Conservation (phyloP, 2,113 vertebrate genomes). For the Tragelaphus imberbis region DNA sequence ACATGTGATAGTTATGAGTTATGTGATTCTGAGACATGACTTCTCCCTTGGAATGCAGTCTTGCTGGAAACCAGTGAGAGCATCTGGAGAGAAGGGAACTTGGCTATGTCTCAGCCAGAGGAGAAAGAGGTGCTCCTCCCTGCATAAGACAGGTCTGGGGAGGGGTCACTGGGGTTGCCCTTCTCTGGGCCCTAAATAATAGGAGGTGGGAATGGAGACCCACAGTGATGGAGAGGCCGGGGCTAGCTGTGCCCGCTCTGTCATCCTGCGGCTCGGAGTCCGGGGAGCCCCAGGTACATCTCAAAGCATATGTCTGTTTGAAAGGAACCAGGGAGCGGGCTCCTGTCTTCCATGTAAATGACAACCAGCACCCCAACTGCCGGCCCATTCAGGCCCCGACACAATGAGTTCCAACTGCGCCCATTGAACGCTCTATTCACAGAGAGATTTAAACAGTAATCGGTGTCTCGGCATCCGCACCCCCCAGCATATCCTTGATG, state of each 20-base stretch:
- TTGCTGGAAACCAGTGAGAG: neutral
- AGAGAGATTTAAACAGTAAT: slow-evolving; percentile 55
- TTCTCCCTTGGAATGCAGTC: neutral
- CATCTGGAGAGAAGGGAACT: neutral
- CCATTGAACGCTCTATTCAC: slow-evolving; percentile 36
- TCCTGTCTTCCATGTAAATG: slow-evolving; percentile 14
- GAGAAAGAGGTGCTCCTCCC: neutral
- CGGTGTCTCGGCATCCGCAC: neutral
- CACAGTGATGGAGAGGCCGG: rapidly evolving
- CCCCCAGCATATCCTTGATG: neutral
- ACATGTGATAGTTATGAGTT: neutral
- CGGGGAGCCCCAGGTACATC: neutral
- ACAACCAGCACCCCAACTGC: slow-evolving; percentile 2
- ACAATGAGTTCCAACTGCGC: slow-evolving; percentile 34
- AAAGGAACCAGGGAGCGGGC: neutral
- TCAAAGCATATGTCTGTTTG: slow-evolving; percentile 49
- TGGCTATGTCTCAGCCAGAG: neutral
- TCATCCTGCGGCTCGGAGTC: neutral
- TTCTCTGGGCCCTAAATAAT: neutral
- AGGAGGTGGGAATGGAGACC: rapidly evolving
- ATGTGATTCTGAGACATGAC: neutral
- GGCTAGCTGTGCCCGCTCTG: neutral
- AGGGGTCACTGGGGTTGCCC: neutral
- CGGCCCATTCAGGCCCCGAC: neutral
- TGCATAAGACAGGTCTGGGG: no score